Conservation (phyloP, 2,888 invertebrate genomes). For the Beris chalybata region DNA sequence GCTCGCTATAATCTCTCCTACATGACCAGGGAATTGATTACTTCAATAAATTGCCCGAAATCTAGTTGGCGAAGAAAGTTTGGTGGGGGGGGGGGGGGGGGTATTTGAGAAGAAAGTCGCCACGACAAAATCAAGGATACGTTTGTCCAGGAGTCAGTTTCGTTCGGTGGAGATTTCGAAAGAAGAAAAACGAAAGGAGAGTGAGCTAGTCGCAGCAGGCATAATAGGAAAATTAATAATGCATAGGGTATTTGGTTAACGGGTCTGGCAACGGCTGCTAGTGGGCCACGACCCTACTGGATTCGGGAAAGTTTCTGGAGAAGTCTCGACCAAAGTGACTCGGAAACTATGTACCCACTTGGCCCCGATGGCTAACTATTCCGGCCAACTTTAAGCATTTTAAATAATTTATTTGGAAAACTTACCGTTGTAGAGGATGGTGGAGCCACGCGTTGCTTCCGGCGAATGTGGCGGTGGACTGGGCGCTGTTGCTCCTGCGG, state of each 20-base stretch:
- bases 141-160: too few relatives aligned
- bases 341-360: background rate
- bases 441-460: conserved; percentile 66
- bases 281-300: background rate
- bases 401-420: conserved; percentile 37
- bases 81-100: background rate
- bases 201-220: background rate
- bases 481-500: conserved; percentile 74
- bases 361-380: background rate
- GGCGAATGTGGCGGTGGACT: conserved; percentile 71
- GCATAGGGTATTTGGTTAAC: conserved; percentile 37
- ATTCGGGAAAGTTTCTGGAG: background rate
- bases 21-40: conserved; percentile 19
- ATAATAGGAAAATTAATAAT: conserved; percentile 38
- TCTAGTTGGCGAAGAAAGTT: too few relatives aligned
- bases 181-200: background rate
- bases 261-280: conserved; percentile 8
- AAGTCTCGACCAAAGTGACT: background rate
- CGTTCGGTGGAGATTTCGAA: background rate
- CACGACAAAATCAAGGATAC: too few relatives aligned
- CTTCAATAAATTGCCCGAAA: too few relatives aligned
- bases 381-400: background rate
- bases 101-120: too few relatives aligned
- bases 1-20: conserved; percentile 16
- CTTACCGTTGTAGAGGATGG: conserved; percentile 78